Conservation (phyloP, 2,113 vertebrate species). For the Phylloscopus whistleri region DNA sequence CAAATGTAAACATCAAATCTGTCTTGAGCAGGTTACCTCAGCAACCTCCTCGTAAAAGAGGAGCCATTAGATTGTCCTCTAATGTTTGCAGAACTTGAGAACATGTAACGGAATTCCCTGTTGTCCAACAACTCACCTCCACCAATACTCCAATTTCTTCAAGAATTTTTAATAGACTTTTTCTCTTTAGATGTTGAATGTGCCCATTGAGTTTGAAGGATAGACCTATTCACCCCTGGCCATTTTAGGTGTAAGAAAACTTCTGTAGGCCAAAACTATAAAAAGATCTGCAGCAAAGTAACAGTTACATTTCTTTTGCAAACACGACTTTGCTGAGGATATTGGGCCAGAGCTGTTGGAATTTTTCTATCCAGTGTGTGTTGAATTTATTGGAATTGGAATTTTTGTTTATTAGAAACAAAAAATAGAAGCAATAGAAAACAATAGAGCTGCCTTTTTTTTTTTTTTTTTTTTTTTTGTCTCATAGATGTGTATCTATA, state of each 20-base stretch:
- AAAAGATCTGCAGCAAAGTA: neutral
- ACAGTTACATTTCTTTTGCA: neutral
- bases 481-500: neutral
- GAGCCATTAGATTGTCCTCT: neutral
- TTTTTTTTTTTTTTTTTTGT: neutral
- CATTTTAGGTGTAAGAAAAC: slow-evolving; percentile 14
- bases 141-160: neutral
- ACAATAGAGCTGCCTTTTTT: rapidly evolving
- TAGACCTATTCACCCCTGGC: slow-evolving; percentile 11
- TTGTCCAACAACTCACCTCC: slow-evolving; percentile 8
- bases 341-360: neutral
- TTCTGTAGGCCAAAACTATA: slow-evolving; percentile 11
- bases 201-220: neutral
- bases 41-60: slow-evolving; percentile 7
- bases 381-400: neutral
- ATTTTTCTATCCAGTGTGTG: neutral
- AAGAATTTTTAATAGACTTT: slow-evolving; percentile 22
- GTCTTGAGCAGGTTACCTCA: neutral
- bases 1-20: slow-evolving; percentile 31
- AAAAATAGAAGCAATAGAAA: neutral
- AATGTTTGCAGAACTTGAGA: slow-evolving; percentile 35
- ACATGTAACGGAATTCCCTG: slow-evolving; percentile 27
- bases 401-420: neutral
- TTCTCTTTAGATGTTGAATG: slow-evolving; percentile 19
- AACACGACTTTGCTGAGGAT: neutral